A percentile compares a stretch with the other conserved stretches of the same genome.
These are phyloP conservation scores for Glaucomys volans DNA, from an alignment of 2,113 vertebrate genomes.

Conservation along the genomic window DNA sequence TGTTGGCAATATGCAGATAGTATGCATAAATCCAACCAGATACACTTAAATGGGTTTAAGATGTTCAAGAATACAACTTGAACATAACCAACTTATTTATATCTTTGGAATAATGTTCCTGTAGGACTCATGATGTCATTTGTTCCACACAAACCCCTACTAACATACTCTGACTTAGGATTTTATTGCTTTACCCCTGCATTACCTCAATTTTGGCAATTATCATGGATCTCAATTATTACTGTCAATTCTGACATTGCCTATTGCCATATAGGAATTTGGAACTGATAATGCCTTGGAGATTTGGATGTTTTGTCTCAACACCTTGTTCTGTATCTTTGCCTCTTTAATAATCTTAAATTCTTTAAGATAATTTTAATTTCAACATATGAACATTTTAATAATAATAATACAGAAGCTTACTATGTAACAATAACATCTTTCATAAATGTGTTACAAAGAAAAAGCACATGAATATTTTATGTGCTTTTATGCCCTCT, in stretches of 20 bases:
- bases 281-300: not conserved
- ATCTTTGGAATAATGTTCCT: not conserved
- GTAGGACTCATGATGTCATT: not conserved
- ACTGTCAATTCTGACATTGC: not conserved
- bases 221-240: not conserved
- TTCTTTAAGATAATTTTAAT: constrained; percentile 49
- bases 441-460: not conserved
- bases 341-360: not conserved
- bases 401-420: not conserved
- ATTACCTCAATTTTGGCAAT: not conserved
- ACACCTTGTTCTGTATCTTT: not conserved
- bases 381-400: not conserved
- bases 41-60: not conserved
- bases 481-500: not conserved
- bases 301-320: not conserved
- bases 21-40: not conserved
- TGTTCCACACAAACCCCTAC: not conserved
- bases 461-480: not conserved
- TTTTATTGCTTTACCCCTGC: not conserved
- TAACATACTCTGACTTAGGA: not conserved
- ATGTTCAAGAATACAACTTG: constrained; percentile 30
- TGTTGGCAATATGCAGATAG: not conserved
- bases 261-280: not conserved
- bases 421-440: not conserved
- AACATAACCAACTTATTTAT: not conserved